Base-by-base conservation (phyloP, 2,113 vertebrate species). In the Mungos mungo region DNA sequence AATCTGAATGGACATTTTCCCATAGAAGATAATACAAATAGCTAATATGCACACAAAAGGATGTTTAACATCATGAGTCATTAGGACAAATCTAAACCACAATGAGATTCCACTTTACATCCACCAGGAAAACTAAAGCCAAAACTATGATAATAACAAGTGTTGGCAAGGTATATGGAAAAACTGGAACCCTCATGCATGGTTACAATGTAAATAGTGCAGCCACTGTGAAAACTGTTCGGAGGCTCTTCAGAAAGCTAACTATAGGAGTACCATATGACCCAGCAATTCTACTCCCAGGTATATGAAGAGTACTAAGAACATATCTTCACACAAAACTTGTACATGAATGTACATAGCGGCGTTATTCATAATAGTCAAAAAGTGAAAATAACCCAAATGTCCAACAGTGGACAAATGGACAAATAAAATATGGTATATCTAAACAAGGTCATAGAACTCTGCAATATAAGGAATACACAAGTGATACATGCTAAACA, bases 331-430 rank as follows among this genome's bases (percentile, higher is more conserved):
- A 57, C n/a, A 63, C 21, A 88, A 76, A 79, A 72, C 35, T 27
- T 88, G 57, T 79, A 92, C 25, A 77, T 2, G 1, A 68, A 87
- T 45, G 69, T 69, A 63, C 66, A 69, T 0, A 95, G 38, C 38
- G 90, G 63, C 52, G 65, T 57, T 88, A 88, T 66, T 86, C 35
- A 0, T 19, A 96, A 89, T 1, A 79, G 45, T 52, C 8, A 85
- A 86, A 95, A 97, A 12, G 23, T 4, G 1, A 25, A 96, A 96
- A 96, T 21, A 79, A 89, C 25, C 3, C 54, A 90, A 86, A 94
- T 85, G 16, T 69, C 54, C n/a, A 79, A 52, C 57, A 91, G 60
- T 1, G 69, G 79, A 77, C 33, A 33, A 92, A 65, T 25, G 35
- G 31, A 90, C 77, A 95, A 94, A 89, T 81, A 90, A 89, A 86